Conservation (phyloP, 2,797 vertebrate genomes). For the Rhadinocentrus ornatus region DNA sequence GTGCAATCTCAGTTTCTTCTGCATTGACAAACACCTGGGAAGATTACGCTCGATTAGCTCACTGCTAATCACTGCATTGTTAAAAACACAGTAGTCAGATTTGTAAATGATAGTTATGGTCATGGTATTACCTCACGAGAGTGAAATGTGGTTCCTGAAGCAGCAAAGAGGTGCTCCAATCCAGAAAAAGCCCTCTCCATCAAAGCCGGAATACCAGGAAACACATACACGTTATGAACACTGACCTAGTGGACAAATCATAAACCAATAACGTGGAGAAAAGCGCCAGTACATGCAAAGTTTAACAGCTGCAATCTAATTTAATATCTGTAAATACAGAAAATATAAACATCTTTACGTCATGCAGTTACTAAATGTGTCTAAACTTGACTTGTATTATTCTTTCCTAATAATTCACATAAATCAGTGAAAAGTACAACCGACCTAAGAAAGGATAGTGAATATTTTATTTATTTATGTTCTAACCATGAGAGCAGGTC, state of each 20-base stretch:
- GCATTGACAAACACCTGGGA: conserved; percentile 84
- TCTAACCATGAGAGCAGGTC: no score
- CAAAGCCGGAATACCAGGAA: conserved; percentile 92
- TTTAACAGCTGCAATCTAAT: neutral
- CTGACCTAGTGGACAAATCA: conserved; percentile 74
- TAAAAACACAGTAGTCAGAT: neutral
- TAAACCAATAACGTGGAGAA: neutral
- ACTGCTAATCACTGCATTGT: no score
- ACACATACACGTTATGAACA: conserved; percentile 92
- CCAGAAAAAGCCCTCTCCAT: conserved; percentile 87
- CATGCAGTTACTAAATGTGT: no score
- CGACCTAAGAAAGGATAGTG: no score
- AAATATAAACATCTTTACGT: neutral
- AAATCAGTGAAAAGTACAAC: no score
- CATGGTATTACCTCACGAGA: conserved; percentile 74
- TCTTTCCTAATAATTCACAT: no score
- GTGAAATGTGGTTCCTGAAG: conserved; percentile 85
- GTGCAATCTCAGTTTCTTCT: conserved; percentile 85
- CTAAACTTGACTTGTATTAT: no score
- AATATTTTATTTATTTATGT: no score
- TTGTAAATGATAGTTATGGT: neutral
- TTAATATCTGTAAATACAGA: neutral
- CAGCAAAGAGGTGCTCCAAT: conserved; percentile 87
- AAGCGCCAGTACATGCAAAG: neutral
- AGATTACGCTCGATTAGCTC: neutral